phyloP scores from a whole-genome alignment of 1,140 invertebrate species.

The Asbolus verrucosus region DNA sequence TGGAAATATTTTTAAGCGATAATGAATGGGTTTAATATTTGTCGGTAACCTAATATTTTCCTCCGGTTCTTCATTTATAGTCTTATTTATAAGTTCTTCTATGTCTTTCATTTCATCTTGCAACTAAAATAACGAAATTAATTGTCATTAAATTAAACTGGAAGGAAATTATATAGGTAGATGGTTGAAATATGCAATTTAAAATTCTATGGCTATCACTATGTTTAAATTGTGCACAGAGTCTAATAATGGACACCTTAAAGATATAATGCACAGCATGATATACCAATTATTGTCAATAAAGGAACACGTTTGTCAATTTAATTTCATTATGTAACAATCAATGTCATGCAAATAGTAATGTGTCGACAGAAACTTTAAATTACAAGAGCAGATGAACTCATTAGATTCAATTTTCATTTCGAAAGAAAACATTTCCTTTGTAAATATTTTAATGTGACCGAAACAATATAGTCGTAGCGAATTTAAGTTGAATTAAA shows the following conservation, averaged over 20 bases:
- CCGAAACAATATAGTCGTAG: too few relatives aligned
- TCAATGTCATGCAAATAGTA: conserved; percentile 22
- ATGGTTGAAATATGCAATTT: conserved; percentile 16
- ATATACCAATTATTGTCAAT: conserved; percentile 11
- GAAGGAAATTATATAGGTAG: too few relatives aligned
- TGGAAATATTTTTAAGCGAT: conserved; percentile 56
- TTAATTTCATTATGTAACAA: conserved; percentile 27
- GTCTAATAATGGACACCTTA: conserved; percentile 33
- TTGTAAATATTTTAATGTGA: too few relatives aligned
- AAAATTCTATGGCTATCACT: conserved; percentile 31
- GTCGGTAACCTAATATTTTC: conserved; percentile 56
- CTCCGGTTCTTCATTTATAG: conserved; percentile 56
- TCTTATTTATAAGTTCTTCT: conserved; percentile 59
- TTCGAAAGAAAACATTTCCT: too few relatives aligned
- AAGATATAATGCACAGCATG: conserved; percentile 37
- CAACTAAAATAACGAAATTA: conserved; percentile 47
- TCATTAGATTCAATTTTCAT: background rate
- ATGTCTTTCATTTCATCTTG: conserved; percentile 56
- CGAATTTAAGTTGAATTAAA: too few relatives aligned
- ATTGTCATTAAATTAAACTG: conserved; percentile 8
- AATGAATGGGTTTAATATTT: conserved; percentile 53
- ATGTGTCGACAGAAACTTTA: background rate
- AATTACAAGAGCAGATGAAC: conserved; percentile 13
- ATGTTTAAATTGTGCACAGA: conserved; percentile 29
- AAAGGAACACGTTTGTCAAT: conserved; percentile 17